Evolutionary conservation across 2,797 vertebrate genomes (phyloP).

Genomic region (Diceros bicornis): DNA sequence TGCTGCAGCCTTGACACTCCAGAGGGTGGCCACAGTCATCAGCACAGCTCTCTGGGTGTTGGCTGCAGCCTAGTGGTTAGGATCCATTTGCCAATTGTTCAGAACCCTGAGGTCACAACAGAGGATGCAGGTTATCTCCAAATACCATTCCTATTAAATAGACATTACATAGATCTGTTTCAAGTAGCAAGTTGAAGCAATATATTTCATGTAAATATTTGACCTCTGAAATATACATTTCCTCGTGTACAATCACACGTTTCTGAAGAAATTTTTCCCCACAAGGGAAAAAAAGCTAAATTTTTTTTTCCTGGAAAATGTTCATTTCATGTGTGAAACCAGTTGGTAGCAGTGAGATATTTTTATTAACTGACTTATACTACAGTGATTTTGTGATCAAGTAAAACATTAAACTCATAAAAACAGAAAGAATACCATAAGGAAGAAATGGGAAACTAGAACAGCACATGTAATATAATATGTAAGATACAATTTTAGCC

Average conservation of each 20-base stretch:
- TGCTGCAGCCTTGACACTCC: accelerated
- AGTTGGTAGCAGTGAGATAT: constrained; percentile 45
- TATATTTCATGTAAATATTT: neutral
- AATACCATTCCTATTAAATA: neutral
- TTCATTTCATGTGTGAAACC: constrained; percentile 59
- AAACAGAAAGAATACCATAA: neutral
- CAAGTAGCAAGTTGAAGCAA: neutral
- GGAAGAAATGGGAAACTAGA: neutral
- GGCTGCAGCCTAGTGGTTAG: neutral
- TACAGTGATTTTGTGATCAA: constrained; percentile 52
- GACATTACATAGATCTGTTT: neutral
- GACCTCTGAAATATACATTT: neutral
- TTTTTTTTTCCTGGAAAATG: constrained; percentile 15
- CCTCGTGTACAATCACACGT: neutral
- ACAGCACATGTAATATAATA: accelerated
- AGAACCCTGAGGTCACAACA: neutral
- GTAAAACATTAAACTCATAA: constrained; percentile 56
- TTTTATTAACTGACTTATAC: constrained; percentile 65
- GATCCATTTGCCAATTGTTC: neutral
- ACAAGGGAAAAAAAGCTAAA: neutral
- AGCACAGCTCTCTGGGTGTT: accelerated
- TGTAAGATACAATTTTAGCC: neutral
- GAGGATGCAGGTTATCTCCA: neutral
- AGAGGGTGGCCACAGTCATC: accelerated
- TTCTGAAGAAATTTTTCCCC: neutral